Evolutionary conservation across 2,113 vertebrate genomes (phyloP).

Genomic region (Caretta caretta): DNA sequence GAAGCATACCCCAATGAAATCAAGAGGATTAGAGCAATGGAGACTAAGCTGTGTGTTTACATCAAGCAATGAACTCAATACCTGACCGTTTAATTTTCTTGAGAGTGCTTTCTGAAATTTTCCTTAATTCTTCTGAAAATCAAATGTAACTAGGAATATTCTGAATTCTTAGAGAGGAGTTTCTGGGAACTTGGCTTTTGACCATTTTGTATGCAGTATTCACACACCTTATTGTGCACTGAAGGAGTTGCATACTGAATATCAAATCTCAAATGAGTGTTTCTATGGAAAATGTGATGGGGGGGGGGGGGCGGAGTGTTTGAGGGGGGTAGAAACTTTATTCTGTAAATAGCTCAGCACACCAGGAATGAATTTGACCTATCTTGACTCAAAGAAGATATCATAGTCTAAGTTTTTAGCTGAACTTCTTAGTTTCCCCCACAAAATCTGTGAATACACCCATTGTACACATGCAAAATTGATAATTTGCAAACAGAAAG

Average conservation of each 20-base stretch:
- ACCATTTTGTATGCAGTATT: not conserved
- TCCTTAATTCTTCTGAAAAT: not conserved
- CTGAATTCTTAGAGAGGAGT: not conserved
- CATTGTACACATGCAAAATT: not conserved
- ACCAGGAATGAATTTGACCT: not conserved
- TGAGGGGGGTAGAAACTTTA: not conserved
- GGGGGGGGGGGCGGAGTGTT: not conserved
- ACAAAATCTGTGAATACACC: not conserved
- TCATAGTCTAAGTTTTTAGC: not conserved
- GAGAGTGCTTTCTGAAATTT: not conserved
- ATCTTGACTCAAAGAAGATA: not conserved
- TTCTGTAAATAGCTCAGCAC: not conserved
- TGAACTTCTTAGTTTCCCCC: not conserved
- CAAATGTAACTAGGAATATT: not conserved
- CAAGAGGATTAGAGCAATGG: not conserved
- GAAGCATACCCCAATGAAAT: not conserved
- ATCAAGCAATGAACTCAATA: not conserved
- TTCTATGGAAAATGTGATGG: not conserved
- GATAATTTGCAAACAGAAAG: not conserved
- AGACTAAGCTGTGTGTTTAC: not conserved
- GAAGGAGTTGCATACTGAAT: accelerated
- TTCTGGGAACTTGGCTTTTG: not conserved
- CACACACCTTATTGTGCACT: not conserved
- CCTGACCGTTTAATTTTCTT: not conserved
- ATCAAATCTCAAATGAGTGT: not conserved